Conservation (phyloP, 2,113 vertebrate genomes). For the Tichodroma muraria region DNA sequence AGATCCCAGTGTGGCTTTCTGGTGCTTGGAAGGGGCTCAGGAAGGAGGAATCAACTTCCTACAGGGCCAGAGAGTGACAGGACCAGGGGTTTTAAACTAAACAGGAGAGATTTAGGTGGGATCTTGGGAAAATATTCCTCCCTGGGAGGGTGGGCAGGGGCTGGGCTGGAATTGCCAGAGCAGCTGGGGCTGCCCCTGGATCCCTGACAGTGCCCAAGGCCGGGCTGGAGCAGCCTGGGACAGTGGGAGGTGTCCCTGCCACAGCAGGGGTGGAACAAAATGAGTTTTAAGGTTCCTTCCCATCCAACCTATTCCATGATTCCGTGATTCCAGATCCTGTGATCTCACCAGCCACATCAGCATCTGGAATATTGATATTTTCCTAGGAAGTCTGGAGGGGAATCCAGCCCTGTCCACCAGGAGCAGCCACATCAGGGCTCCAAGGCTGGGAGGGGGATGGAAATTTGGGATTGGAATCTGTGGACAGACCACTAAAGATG, state of each 20-base stretch:
- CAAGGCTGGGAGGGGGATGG: not conserved
- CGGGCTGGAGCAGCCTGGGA: not conserved
- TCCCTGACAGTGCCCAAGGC: not conserved
- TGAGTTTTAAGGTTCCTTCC: not conserved
- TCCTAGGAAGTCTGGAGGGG: not conserved
- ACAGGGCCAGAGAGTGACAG: not conserved
- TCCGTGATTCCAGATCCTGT: not conserved
- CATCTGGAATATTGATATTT: not conserved
- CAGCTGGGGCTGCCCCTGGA: not conserved
- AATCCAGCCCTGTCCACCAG: not conserved
- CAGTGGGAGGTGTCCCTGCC: not conserved
- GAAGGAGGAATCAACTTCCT: not conserved
- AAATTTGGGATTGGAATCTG: not conserved
- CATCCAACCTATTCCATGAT: not conserved
- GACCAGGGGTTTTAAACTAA: not conserved
- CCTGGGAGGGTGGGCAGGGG: not conserved
- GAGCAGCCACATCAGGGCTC: not conserved
- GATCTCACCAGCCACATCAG: not conserved
- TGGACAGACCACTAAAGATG: not conserved
- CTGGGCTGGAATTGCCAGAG: not conserved
- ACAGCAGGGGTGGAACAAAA: not conserved
- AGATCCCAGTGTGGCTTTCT: not conserved
- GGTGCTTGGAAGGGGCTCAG: not conserved
- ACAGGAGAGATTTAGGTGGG: not conserved
- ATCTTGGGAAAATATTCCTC: not conserved